Base-by-base conservation (phyloP, 2,888 invertebrate genomes). In the Epistrophe grossulariae region DNA sequence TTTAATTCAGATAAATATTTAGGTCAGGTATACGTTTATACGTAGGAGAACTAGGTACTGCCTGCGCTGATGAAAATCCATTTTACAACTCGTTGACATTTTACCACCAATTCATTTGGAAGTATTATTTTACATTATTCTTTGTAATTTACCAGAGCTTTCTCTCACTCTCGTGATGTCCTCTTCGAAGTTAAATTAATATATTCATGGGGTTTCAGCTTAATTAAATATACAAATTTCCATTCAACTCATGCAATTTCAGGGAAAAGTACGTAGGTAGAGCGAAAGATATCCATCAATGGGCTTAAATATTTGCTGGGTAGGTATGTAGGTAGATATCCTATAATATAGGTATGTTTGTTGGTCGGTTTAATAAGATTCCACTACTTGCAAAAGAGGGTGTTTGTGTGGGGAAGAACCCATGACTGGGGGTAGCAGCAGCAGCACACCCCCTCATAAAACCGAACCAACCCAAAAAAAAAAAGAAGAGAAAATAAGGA, bases 201-300 rank as follows among this genome's bases (percentile, higher is more conserved):
- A 79, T 87, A 87, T 87, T 85, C 87, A 87, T 82, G 78, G 59
- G 82, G 81, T 79, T 79, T 76, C 87, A 76, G 87, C 87, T 87
- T 87, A 87, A 87, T 87, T 87, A 87, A 87, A 87, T 83, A 83
- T 83, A 87, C 87, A 73, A 87, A 87, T 87, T 87, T 68, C 60
- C 55, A 78, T 62, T 79, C 60, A 64, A 31, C 43, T 57, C 57
- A 38, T 74, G 73, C 57, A 76, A 55, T 50, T n/a, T 52, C 55
- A 38, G 19, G 70, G 24, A 31, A n/a, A 19, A 48, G 28, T 55
- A 52, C 45, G 72, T 35, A 35, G 5, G 19, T 10, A 38, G 66
- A 76, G 55, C 5, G 11, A 70, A 55, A 55, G 83, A 87, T 87
- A 79, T 83, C 60, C 72, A 79, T 87, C 87, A 83, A 83, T 79